These are phyloP conservation scores for Enteromius argenteus DNA, from an alignment of 2,797 vertebrate species.

Conservation along the genomic window DNA sequence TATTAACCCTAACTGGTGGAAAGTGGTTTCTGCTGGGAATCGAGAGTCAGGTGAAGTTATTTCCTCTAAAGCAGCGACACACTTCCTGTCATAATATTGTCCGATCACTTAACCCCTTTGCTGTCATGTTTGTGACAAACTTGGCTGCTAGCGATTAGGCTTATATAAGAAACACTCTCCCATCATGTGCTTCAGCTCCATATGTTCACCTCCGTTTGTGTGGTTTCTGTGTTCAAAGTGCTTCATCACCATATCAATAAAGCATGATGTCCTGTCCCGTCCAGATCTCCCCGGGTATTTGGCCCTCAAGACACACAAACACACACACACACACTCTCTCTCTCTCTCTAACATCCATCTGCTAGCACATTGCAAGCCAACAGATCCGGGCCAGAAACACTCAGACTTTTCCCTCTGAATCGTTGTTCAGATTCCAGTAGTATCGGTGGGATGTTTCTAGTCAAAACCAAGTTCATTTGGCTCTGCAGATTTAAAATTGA, in stretches of 20 bases:
- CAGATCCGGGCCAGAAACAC: conserved; percentile 9
- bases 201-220: conserved; percentile 5
- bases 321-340: not conserved
- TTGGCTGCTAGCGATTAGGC: not conserved
- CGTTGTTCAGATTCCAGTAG: conserved; percentile 27
- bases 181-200: not conserved
- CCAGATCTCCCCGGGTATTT: conserved; percentile 12
- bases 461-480: not conserved
- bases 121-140: not conserved
- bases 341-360: conserved; percentile 64
- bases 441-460: not conserved
- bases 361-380: conserved; percentile 63
- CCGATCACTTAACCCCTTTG: not conserved
- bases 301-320: conserved; percentile 28
- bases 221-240: conserved; percentile 20
- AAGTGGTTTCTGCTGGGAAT: not conserved
- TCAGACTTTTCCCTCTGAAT: not conserved
- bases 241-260: conserved; percentile 45
- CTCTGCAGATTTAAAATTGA: not conserved
- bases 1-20: not conserved
- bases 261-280: conserved; percentile 39
- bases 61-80: not conserved
- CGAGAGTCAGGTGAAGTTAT: not conserved
- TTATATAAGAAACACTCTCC: not conserved
- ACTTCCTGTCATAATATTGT: conserved; percentile 25